Evolutionary conservation across 2,113 vertebrate genomes (phyloP), one percentile per base, ranked within the genome.

Genomic region (Passer domesticus): DNA sequence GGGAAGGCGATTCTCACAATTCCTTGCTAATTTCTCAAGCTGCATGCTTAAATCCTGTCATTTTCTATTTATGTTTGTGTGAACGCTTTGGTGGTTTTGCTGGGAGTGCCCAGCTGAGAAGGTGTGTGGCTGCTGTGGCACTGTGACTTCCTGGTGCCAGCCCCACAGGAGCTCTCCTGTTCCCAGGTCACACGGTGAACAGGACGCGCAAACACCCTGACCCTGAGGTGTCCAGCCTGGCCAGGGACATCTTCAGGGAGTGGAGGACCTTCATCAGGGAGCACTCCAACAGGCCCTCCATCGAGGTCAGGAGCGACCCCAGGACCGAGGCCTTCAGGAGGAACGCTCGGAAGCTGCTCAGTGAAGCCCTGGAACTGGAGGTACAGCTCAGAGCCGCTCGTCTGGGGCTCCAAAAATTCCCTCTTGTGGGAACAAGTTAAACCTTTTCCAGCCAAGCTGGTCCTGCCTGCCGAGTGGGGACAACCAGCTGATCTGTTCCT

Each of bases 221-320:
- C 77, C 81, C 96, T 1, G 98, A 98, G 10, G 98, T 99, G 92
- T 98, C 98, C 46, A 41, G 96, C 80, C 93, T 99, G 5, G 99
- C 99, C 59, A 94, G 89, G 55, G 98, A 97, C 53, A 97, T 99
- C 79, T 98, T 98, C 95, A 98, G 69, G 0, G 98, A 98, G 53
- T 99, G 99, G 99, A 96, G 95, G 97, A 98, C 97, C 4, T 99
- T 98, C 96, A 95, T 99, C 44, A 98, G 98, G 96, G 98, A 98
- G 46, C 98, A 99, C 96, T 96, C 97, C 49, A 98, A 98, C 96
- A 99, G 98, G 93, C 98, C 99, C 23, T 98, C 98, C 21, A 99
- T 99, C 82, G 99, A 99, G 97, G 99, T 99, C 53, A 98, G 97
- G 92, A 98, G 98, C 3, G 99, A 99, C 89, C 97, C 98, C 88